phyloP scores from a whole-genome alignment of 2,888 invertebrate genomes.

The Microctonus brassicae region DNA sequence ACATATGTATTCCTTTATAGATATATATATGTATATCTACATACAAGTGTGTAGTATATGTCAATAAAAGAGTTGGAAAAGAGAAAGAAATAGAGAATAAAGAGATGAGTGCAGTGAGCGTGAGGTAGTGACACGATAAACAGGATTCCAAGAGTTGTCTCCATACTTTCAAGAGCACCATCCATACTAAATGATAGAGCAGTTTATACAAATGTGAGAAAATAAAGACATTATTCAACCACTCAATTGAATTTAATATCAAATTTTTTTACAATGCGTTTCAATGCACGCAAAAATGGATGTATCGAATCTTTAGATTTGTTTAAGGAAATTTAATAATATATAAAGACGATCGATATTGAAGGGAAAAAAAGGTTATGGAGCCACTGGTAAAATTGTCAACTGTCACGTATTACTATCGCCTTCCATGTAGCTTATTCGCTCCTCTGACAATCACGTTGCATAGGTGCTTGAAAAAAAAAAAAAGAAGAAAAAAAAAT shows the following conservation, averaged over 20 bases:
- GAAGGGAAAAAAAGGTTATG: neutral
- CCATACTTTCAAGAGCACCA: neutral
- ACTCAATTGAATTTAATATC: conserved; percentile 7
- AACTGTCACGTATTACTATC: conserved; percentile 25
- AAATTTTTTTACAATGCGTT: neutral
- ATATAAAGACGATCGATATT: conserved; percentile 16
- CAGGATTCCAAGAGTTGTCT: conserved; percentile 14
- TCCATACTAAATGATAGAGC: conserved; percentile 2
- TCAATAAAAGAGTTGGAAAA: neutral
- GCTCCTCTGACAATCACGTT: conserved; percentile 50
- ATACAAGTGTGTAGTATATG: neutral
- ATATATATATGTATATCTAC: neutral
- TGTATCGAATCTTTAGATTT: neutral
- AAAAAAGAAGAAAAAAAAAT: conserved; percentile 49
- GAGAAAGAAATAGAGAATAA: neutral
- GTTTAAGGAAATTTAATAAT: neutral
- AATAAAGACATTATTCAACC: neutral
- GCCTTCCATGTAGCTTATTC: conserved; percentile 24
- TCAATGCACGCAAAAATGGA: neutral
- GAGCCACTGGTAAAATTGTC: conserved; percentile 24
- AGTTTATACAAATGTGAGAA: neutral
- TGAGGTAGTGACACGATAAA: conserved; percentile 4
- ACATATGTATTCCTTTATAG: neutral
- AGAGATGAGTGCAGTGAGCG: conserved; percentile 8
- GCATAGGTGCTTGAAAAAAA: conserved; percentile 35